Base-by-base conservation (phyloP, 2,888 invertebrate genomes). In the Cosmorhoe ocellata region DNA sequence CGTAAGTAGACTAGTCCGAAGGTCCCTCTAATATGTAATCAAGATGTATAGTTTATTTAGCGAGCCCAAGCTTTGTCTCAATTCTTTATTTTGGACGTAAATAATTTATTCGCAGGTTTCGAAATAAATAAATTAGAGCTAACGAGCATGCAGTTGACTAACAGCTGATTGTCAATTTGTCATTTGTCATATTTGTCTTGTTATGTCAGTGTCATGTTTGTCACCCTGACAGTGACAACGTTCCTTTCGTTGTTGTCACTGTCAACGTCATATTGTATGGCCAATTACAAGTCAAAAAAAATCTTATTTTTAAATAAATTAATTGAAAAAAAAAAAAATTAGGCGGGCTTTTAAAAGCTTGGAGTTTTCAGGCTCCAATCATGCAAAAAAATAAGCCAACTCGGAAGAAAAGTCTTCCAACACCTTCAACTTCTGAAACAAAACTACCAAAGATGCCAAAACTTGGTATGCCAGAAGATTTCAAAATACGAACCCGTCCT, bases 371-470 rank as follows among this genome's bases (percentile, higher is more conserved):
- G 37, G 24, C 1, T 44, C n/a, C 26, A 37, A 66, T 34, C 36
- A 77, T 75, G 76, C 58, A 66, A 60, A 66, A 54, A 41, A 84
- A 58, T 69, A 59, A 59, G 61, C 86, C 74, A 41, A 89, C 63
- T 50, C 89, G 74, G 54, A 91, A 86, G 64, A 91, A 89, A 74
- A 81, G 69, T 66, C 81, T 61, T 63, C 84, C 79, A 56, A 65
- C 71, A 10, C 71, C 86, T 64, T 79, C 80, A 56, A 66, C 90
- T 13, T 91, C 92, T 41, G 90, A 89, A 36, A 84, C 90, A 44
- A 83, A 91, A 57, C 75, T 91, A 38, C 90, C 92, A 1, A 92
- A 91, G 74, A 76, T 92, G 55, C 90, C 91, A 3, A 88, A 89
- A 71, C 74, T 91, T 42, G 73, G 84, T 44, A 77, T 92, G 76